A percentile compares a stretch with the other conserved stretches of the same genome.
phyloP scores from a whole-genome alignment of 2,888 invertebrate species.

The Calameuta pallipes region DNA sequence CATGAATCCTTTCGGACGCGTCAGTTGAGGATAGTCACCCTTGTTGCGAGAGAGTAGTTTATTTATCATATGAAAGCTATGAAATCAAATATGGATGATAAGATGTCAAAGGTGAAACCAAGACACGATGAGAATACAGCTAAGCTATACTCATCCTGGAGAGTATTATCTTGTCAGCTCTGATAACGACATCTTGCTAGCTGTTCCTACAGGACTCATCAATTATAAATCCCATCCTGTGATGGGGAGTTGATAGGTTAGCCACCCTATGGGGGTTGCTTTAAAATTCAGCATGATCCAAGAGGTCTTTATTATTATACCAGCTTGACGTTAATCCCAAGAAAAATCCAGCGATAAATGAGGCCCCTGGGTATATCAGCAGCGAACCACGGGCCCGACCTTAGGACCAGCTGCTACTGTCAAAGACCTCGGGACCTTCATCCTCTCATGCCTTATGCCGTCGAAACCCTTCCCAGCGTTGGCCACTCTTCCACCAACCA shows the following conservation, averaged over 20 bases:
- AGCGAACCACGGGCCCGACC: neutral
- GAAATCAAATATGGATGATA: neutral
- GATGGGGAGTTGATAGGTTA: neutral
- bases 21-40: neutral
- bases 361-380: neutral
- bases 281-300: neutral
- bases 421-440: constrained; percentile 12
- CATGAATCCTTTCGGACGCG: neutral
- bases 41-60: neutral
- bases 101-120: neutral
- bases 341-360: neutral
- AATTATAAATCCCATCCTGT: constrained; percentile 55
- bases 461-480: neutral
- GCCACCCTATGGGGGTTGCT: neutral
- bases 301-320: neutral
- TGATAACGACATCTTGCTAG: constrained; percentile 61
- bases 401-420: constrained; percentile 13
- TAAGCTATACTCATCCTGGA: constrained; percentile 48
- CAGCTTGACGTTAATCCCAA: neutral
- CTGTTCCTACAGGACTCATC: constrained; percentile 57
- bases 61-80: neutral
- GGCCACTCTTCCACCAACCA: neutral
- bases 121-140: constrained; percentile 2
- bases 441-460: neutral
- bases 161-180: constrained; percentile 60